Percentiles rank a stretch among this genome's conserved stretches.
Conservation (phyloP, 2,888 invertebrate genomes). For the Lycocerus yunnanus region DNA sequence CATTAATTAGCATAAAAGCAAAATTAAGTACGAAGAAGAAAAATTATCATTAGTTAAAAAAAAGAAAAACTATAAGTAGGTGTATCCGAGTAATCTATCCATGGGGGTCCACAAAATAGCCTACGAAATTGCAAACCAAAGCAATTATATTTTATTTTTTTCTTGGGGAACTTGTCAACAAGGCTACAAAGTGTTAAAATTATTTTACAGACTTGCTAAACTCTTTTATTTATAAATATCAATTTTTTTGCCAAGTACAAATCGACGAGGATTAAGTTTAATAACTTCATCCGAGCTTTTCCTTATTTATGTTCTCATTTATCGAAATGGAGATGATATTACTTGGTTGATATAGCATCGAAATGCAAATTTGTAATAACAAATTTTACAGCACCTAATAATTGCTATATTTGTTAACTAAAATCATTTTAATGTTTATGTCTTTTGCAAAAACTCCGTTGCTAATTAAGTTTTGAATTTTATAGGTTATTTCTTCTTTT, state of each 20-base stretch:
- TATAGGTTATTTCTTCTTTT: not conserved
- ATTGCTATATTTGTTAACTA: not conserved
- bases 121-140: conserved; percentile 25
- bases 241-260: not conserved
- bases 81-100: conserved; percentile 25
- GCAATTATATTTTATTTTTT: conserved; percentile 30
- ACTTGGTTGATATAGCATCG: not conserved
- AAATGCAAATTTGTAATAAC: not conserved
- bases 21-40: not conserved
- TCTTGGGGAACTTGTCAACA: conserved; percentile 30
- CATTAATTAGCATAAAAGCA: not conserved
- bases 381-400: not conserved
- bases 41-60: not conserved
- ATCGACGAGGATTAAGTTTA: conserved; percentile 13
- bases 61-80: conserved; percentile 21
- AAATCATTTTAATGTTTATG: not conserved
- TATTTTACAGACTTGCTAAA: conserved; percentile 27
- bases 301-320: conserved; percentile 30
- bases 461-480: not conserved
- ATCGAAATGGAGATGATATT: conserved; percentile 32
- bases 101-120: conserved; percentile 27
- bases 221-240: conserved; percentile 5
- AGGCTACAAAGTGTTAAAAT: conserved; percentile 31
- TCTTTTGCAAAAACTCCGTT: not conserved
- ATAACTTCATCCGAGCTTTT: conserved; percentile 33